A percentile compares a stretch with the other conserved stretches of the same genome.
Conservation (phyloP, 2,888 invertebrate genomes). For the Pachycephus smyrnensis region DNA sequence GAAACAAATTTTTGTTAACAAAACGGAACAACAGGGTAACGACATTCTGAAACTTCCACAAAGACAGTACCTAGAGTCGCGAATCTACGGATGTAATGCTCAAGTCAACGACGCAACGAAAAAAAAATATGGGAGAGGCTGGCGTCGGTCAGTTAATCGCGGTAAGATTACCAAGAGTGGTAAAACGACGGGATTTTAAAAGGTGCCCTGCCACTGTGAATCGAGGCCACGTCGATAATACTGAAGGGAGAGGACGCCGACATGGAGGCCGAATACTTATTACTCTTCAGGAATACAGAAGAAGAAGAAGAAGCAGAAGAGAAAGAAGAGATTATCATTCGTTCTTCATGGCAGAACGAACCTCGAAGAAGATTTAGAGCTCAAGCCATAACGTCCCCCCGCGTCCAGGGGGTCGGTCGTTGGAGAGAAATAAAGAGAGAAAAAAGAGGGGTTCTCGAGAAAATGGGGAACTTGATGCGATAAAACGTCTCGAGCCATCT, state of each 20-base stretch:
- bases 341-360: background rate
- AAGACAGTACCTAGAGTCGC: background rate
- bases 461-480: background rate
- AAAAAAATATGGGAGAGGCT: conserved; percentile 6
- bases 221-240: conserved; percentile 6
- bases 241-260: background rate
- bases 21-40: background rate
- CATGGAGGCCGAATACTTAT: background rate
- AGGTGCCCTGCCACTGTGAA: background rate
- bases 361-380: background rate
- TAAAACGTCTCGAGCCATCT: conserved; percentile 32
- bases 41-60: background rate
- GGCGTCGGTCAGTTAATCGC: background rate
- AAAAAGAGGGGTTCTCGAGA: background rate
- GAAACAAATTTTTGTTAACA: background rate
- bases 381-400: background rate
- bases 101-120: background rate
- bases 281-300: background rate
- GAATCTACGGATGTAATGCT: background rate
- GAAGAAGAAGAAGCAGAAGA: background rate
- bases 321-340: conserved; percentile 4
- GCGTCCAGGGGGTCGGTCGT: background rate
- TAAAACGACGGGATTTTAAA: background rate
- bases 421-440: background rate
- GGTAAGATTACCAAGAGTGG: background rate